phyloP scores from a whole-genome alignment of 1,140 invertebrate species.

The Zaprionus kolodkinae region DNA sequence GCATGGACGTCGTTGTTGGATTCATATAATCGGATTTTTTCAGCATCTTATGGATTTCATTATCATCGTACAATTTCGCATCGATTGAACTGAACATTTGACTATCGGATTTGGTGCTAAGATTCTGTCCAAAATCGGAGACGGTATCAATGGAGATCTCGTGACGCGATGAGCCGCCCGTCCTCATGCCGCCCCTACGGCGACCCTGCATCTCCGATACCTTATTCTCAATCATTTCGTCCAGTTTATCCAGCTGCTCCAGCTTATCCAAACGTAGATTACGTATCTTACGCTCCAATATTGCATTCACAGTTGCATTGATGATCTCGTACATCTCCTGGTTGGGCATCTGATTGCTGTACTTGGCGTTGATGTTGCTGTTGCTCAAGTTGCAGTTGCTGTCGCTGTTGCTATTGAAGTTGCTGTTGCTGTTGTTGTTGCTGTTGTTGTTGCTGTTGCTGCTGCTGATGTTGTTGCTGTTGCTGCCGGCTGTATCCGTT shows the following conservation, averaged over 20 bases:
- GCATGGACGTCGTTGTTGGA: not conserved
- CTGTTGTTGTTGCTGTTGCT: no score
- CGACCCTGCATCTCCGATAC: slow-evolving; percentile 4
- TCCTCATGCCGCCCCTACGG: not conserved
- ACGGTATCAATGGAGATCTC: not conserved
- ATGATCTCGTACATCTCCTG: slow-evolving; percentile 32
- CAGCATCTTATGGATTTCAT: not conserved
- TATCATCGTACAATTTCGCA: not conserved
- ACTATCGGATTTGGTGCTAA: slow-evolving; percentile 25
- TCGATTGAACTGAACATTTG: not conserved
- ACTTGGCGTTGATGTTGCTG: not conserved
- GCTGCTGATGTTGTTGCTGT: no score
- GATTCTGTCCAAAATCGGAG: not conserved
- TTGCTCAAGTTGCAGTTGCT: no score
- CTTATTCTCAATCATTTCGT: slow-evolving; percentile 43
- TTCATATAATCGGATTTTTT: not conserved
- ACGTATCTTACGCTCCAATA: slow-evolving; percentile 33
- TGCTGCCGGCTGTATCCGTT: not conserved
- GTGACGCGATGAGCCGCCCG: not conserved
- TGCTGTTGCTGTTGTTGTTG: no score
- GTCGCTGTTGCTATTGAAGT: no score
- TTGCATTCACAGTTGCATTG: slow-evolving; percentile 25
- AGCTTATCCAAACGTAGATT: slow-evolving; percentile 25
- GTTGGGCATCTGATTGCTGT: not conserved
- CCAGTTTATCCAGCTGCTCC: slow-evolving; percentile 24